These are phyloP conservation scores for Myrmecobius fasciatus DNA, from an alignment of 2,113 vertebrate genomes.

Conservation along the genomic window DNA sequence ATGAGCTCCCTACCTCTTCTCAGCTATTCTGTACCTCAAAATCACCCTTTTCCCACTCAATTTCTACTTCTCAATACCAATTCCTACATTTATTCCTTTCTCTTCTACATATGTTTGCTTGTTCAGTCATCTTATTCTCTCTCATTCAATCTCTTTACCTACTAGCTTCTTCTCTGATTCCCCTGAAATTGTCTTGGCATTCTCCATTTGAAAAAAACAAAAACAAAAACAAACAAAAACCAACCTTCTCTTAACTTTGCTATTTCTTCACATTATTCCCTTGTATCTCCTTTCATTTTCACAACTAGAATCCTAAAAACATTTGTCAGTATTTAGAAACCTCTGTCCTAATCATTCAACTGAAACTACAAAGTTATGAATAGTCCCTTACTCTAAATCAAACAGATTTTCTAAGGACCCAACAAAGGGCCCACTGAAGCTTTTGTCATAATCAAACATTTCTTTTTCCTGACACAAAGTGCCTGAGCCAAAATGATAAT, in stretches of 20 bases:
- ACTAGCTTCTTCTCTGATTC: not conserved
- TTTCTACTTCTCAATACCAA: not conserved
- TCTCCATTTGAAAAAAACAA: not conserved
- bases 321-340: not conserved
- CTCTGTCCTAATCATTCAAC: not conserved
- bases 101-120: not conserved
- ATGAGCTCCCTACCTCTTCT: not conserved
- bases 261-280: not conserved
- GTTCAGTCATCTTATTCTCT: not conserved
- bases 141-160: not conserved
- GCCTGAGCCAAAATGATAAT: too few relatives aligned
- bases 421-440: not conserved
- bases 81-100: not conserved
- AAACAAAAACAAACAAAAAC: not conserved
- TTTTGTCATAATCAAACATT: not conserved
- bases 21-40: not conserved
- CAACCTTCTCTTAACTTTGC: not conserved
- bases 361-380: not conserved
- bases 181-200: not conserved
- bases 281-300: not conserved
- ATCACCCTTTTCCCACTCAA: not conserved
- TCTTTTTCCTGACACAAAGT: not conserved
- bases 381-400: not conserved
- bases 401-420: not conserved
- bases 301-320: not conserved